Base-by-base conservation (phyloP, 2,113 vertebrate species). In the Ciconia stormi region DNA sequence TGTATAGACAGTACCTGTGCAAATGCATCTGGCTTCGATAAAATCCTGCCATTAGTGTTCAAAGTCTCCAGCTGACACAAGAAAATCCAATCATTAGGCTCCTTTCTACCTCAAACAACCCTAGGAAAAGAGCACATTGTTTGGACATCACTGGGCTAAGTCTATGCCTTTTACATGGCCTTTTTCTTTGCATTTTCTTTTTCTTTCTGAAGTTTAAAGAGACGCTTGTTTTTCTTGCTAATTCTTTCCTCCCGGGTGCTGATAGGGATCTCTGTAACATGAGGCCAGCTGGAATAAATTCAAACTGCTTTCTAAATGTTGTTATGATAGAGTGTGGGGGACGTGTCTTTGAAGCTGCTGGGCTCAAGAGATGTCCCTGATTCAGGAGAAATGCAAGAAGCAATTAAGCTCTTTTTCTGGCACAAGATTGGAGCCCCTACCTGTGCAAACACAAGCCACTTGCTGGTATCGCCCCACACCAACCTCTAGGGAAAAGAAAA, bases 311-410 rank as follows among this genome's bases (percentile, higher is more conserved):
- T 96, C 95, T 97, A 87, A 90, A 91, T 61, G 87, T 65, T 93
- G 87, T 95, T 97, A 88, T 96, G 96, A 94, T 78, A 82, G 78
- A 91, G 84, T 91, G 87, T 9, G 52, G 84, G 74, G 94, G 90
- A 96, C 3, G 11, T 81, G 85, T 58, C 95, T 97, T 95, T 97
- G 96, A 95, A 95, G 97, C 87, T 95, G 96, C 89, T 87, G 87
- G 70, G 66, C 93, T 94, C 53, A 55, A 91, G 76, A 91, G 72
- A 90, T 87, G 78, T 71, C 77, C 67, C 32, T 53, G 81, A 71
- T 81, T 94, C 44, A 59, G 73, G 71, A 90, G 87, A 95, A 91
- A 49, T 36, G 70, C 77, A 87, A 65, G 71, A 93, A 50, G 84
- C n/a, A 78, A 62, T 73, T 61, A 55, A 90, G 42, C 5, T 82